Base-by-base conservation (phyloP, 2,888 invertebrate genomes). In the Nomada hirtipes region DNA sequence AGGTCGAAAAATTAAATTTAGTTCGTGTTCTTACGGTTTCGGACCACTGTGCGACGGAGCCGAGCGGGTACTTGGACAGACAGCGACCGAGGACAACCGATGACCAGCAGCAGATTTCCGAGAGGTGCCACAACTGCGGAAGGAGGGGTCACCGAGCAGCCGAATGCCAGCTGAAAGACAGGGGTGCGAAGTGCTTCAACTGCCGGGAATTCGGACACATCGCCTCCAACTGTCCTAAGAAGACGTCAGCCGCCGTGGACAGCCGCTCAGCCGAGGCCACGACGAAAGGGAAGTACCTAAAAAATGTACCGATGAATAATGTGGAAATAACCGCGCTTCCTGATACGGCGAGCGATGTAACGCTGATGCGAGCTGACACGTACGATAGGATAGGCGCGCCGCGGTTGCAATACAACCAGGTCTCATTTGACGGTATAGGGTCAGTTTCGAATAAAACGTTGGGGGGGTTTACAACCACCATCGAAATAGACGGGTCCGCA, bases 311-410 rank as follows among this genome's bases (percentile, higher is more conserved):
- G 20, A 68, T 57, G 9, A 57, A 68, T 2, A 55, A 55, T 42
- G 15, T 11, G 1, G 42, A 55, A 42, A 3, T 68, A 3, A 44
- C 15, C 11, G 68, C 68, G 2, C 53, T 68, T 10, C 23, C 55
- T 3, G 68, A 68, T 68, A 68, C 68, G 13, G 68, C 55, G 2
- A 68, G 68, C 18, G 68, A 68, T 10, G 55, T 68, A 2, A 55
- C 55, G 13, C 15, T 68, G 23, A 53, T 67, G 65, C 65, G 65
- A 52, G 52, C 65, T 0, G 15, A 68, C 4, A 42, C 15, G 11
- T 68, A 55, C 36, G 23, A 15, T 44, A 36, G 13, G 3, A 42
- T 68, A 44, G 68, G 68, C 36, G 68, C 23, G 23, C 68, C 55
- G 23, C 18, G 10, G 7, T 23, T 68, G 9, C 15, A 23, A 15